Conservation (phyloP, 1,140 invertebrate genomes). For the Globodera rostochiensis region DNA sequence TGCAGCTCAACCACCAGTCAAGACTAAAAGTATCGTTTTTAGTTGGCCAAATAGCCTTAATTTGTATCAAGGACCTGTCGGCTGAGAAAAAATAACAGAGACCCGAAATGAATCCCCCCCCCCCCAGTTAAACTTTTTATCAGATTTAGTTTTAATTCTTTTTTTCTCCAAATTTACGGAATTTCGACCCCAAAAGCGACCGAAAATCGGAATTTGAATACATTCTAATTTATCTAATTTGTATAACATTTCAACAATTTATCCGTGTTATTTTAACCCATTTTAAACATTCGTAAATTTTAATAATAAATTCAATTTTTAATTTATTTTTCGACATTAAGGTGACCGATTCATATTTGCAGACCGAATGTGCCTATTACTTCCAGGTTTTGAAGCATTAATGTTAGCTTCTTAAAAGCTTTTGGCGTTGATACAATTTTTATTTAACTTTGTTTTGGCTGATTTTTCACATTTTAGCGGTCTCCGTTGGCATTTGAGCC, state of each 20-base stretch:
- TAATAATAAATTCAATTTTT: background rate
- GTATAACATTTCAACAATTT: no score
- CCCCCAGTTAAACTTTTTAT: no score
- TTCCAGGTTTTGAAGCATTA: constrained; percentile 42
- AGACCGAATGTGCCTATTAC: constrained; percentile 51
- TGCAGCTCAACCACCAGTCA: constrained; percentile 56
- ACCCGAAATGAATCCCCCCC: no score
- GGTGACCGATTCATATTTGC: constrained; percentile 61
- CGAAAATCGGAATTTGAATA: background rate
- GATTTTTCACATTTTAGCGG: constrained; percentile 29
- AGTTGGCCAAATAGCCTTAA: no score
- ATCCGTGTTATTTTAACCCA: no score
- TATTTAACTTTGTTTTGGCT: background rate
- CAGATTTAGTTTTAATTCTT: no score
- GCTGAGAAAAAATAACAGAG: no score
- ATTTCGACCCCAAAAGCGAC: background rate
- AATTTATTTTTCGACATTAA: constrained; percentile 24
- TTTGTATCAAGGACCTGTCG: no score
- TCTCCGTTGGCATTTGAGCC: constrained; percentile 59
- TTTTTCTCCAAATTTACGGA: background rate
- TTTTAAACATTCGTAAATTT: no score
- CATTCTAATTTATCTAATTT: no score
- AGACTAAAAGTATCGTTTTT: constrained; percentile 46
- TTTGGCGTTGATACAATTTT: no score
- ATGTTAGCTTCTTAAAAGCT: no score